Base-by-base conservation (phyloP, 2,888 invertebrate genomes). In the Poecilus cupreus region DNA sequence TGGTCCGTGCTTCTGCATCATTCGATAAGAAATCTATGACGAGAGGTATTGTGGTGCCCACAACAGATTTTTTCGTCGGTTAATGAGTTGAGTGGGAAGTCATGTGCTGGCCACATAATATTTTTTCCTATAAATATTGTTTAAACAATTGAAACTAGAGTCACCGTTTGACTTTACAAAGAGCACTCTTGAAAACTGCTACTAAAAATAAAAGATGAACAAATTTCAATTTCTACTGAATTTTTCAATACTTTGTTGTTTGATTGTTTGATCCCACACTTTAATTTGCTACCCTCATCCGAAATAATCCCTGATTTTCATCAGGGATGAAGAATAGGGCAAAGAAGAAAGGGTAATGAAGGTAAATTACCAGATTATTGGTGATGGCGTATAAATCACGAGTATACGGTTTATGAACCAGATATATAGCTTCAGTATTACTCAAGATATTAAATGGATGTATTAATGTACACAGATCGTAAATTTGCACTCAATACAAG, bases 381-480 rank as follows among this genome's bases (percentile, higher is more conserved):
- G 22, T 24, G 24, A 60, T n/a, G 43, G 10, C 3, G 11, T 0
- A 60, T 60, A 60, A 60, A 60, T 60, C 60, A 60, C 11, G n/a
- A n/a, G n/a, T n/a, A n/a, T n/a, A n/a, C 11, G 32, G 60, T 60
- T 26, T 60, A 60, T 60, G 24, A 60, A 26, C n/a, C 26, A 10
- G 13, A 43, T n/a, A 43, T 43, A 11, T 32, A 32, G 26, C 24
- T 24, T 13, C 13, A 26, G 22, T 57, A 57, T 57, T 20, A 57
- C 22, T 22, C 57, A 57, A 57, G 57, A n/a, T 60, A 60, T 60
- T 54, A 60, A 60, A 60, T 26, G 60, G 60, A 3, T 26, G 26
- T n/a, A 60, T 60, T 32, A 60, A 60, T 60, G 22, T 26, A 24
- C 60, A 13, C 60, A 24, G 11, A 32, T 60, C 60, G 60, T 60